Percentiles rank a stretch among this genome's conserved stretches.
Conservation (phyloP, 2,797 vertebrate species). For the Menidia menidia region DNA sequence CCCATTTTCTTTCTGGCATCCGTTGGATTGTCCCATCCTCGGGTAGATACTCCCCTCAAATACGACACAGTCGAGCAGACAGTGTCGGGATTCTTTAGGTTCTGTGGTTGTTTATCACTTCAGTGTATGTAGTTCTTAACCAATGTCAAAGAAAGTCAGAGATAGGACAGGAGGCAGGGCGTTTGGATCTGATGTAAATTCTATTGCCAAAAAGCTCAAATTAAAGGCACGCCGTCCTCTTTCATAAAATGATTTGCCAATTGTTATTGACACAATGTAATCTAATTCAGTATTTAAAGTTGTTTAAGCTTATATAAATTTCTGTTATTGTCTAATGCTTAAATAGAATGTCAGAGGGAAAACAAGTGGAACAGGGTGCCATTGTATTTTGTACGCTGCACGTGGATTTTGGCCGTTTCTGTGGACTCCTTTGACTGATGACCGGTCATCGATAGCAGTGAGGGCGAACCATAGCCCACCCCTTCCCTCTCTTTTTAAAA, state of each 20-base stretch:
- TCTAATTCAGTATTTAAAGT: constrained; percentile 65
- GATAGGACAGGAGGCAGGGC: constrained; percentile 24
- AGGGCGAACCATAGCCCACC: constrained; percentile 33
- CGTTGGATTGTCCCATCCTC: constrained; percentile 1
- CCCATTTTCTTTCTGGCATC: not conserved
- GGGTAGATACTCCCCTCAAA: constrained; percentile 11
- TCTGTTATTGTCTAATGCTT: constrained; percentile 62
- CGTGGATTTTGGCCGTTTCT: constrained; percentile 40
- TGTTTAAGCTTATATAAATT: constrained; percentile 64
- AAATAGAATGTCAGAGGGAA: constrained; percentile 63
- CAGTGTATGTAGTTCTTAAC: constrained; percentile 36
- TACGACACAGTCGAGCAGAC: constrained; percentile 7
- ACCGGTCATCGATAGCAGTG: constrained; percentile 36
- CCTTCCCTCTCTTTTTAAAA: constrained; percentile 54
- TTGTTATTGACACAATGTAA: constrained; percentile 64
- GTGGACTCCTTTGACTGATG: constrained; percentile 46
- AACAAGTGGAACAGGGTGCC: constrained; percentile 66
- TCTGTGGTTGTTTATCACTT: constrained; percentile 19
- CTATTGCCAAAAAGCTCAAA: constrained; percentile 68
- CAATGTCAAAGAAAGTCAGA: constrained; percentile 23
- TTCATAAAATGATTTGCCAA: constrained; percentile 62
- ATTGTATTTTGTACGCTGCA: constrained; percentile 74
- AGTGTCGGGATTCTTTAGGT: constrained; percentile 10
- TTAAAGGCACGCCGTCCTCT: constrained; percentile 44
- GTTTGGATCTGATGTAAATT: constrained; percentile 45